Evolutionary conservation across 2,888 invertebrate genomes (phyloP), one percentile per base, ranked within the genome.

Genomic region (Clusia tigrina): DNA sequence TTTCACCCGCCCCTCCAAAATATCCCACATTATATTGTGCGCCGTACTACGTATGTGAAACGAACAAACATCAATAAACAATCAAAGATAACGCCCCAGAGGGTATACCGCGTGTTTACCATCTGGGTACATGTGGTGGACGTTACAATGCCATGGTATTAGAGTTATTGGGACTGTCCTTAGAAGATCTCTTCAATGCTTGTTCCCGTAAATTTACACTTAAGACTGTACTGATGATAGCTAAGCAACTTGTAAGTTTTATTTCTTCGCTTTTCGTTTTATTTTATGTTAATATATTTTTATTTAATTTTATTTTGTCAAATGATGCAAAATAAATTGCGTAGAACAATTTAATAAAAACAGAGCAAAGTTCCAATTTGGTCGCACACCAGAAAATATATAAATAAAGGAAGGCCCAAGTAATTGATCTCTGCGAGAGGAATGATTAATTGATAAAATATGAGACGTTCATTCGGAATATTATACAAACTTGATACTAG

Each of bases 91-190:
- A 78, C 74, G 79, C 79, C 72, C 81, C 88, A 90, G 98, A 98
- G 86, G 99, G 99, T 81, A 91, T 99, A 84, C 99, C 99, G 74
- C 96, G 97, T 87, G 97, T 99, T 79, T 98, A 96, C 88, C 99
- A 99, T 88, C 98, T 98, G 87, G 99, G 99, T 73, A 98, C 98
- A 76, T 99, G 98, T 87, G 83, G 81, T 82, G 98, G 98, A 83
- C 98, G 98, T 89, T 98, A 98, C 90, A 99, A 99, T 88, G 99
- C 99, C 79, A 89, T 99, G 85, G 98, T 99, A 81, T 96, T 99
- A 95, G 98, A 99, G 87, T 89, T 99, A 77, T 89, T 99, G 81
- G 98, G 98, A 76, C 98, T 98, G 76, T 97, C 97, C 85, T 89
- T 99, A 82, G 99, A 99, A 88, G 99, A 99, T 87, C 91, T 99